A percentile compares a stretch with the other conserved stretches of the same genome.
Evolutionary conservation across 2,888 invertebrate species (phyloP).

Genomic region (Chymomyza caudatula): DNA sequence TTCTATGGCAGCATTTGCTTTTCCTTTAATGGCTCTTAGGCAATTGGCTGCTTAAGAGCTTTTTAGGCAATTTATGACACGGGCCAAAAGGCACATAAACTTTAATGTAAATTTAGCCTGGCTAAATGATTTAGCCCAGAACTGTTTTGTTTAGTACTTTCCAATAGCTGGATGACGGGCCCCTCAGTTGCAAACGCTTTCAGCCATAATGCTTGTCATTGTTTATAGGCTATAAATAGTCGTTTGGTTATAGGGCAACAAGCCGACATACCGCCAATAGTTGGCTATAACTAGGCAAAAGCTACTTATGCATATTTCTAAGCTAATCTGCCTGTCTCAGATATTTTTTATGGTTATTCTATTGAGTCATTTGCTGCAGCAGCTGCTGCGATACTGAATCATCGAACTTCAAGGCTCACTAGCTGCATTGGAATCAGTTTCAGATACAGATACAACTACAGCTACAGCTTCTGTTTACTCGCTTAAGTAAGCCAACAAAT

Average conservation of each 20-base stretch:
- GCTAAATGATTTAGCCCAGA: not conserved
- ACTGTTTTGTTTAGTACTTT: not conserved
- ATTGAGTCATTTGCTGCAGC: slow-evolving; percentile 54
- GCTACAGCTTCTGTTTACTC: not conserved
- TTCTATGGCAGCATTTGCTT: not conserved
- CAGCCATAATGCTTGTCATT: slow-evolving; percentile 7
- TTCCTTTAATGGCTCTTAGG: not conserved
- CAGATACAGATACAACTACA: not conserved
- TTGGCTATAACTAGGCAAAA: not conserved
- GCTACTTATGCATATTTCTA: not conserved
- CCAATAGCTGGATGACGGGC: not conserved
- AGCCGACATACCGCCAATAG: not conserved
- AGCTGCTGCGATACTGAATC: slow-evolving; percentile 45
- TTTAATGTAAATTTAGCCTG: slow-evolving; percentile 1
- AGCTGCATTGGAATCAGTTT: not conserved
- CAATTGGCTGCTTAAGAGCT: slow-evolving; percentile 4
- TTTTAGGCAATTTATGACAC: slow-evolving; percentile 37
- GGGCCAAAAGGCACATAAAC: slow-evolving; percentile 19
- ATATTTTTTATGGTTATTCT: slow-evolving; percentile 37
- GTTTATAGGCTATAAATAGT: slow-evolving; percentile 49
- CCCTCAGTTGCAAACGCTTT: not conserved
- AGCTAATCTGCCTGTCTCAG: too few species aligned
- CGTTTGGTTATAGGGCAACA: not conserved
- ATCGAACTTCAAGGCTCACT: not conserved
- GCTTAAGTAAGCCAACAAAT: not conserved